A percentile compares a stretch with the other conserved stretches of the same genome.
Evolutionary conservation across 2,113 vertebrate genomes (phyloP).

Genomic region (Motacilla alba): DNA sequence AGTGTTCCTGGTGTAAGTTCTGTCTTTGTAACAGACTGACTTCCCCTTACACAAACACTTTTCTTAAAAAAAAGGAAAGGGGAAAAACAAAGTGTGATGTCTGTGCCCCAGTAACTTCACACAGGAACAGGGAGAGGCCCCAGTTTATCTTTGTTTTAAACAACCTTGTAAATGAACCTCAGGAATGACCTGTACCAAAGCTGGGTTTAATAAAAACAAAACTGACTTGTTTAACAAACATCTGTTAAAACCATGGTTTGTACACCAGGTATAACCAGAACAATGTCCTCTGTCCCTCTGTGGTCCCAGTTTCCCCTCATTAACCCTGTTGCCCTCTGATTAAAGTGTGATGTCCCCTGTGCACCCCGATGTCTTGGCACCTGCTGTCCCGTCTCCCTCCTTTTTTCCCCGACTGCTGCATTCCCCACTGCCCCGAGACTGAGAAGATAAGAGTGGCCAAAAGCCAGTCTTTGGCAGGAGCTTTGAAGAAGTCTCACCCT

Average conservation of each 20-base stretch:
- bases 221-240: conserved; percentile 45
- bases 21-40: not conserved
- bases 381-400: not conserved
- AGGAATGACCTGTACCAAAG: conserved; percentile 43
- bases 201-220: conserved; percentile 48
- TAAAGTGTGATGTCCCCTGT: not conserved
- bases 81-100: not conserved
- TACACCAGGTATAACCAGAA: not conserved
- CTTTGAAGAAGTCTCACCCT: not conserved
- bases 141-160: not conserved
- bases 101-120: not conserved
- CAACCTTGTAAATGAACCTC: not conserved
- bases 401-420: not conserved
- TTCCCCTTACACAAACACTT: not conserved
- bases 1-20: not conserved
- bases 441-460: not conserved
- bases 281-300: not conserved
- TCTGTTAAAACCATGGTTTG: not conserved
- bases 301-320: not conserved
- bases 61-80: not conserved
- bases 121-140: not conserved
- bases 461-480: not conserved
- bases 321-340: not conserved
- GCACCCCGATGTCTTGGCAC: fast-evolving
- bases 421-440: not conserved